Conservation (phyloP, 2,797 vertebrate species). For the Sparus aurata region DNA sequence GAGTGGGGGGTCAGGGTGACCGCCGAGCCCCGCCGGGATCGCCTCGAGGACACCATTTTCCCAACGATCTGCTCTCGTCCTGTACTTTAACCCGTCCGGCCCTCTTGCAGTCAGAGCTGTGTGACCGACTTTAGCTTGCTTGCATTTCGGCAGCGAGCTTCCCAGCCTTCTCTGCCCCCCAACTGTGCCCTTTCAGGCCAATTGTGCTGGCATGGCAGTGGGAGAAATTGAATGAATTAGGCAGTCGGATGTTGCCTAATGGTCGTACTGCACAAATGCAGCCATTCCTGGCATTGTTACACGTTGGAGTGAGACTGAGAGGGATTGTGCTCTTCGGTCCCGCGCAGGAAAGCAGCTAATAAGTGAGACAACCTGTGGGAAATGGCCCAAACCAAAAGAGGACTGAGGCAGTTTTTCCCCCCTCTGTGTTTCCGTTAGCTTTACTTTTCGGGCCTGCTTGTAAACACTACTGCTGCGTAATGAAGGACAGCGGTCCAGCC, state of each 20-base stretch:
- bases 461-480: slow-evolving; percentile 30
- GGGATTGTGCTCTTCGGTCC: slow-evolving; percentile 72
- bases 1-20: slow-evolving; percentile 57
- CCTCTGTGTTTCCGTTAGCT: slow-evolving; percentile 33
- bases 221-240: slow-evolving; percentile 75
- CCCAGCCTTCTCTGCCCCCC: slow-evolving; percentile 51
- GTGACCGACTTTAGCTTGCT: slow-evolving; percentile 52
- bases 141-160: slow-evolving; percentile 46
- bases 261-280: slow-evolving; percentile 67
- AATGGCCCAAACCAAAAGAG: slow-evolving; percentile 57
- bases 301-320: slow-evolving; percentile 72
- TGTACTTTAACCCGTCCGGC: slow-evolving; percentile 40
- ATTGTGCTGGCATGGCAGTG: slow-evolving; percentile 72
- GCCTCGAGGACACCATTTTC: slow-evolving; percentile 62
- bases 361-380: slow-evolving; percentile 78
- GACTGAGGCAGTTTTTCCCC: slow-evolving; percentile 42
- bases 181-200: slow-evolving; percentile 67
- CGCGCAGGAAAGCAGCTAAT: slow-evolving; percentile 68
- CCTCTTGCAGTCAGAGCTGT: slow-evolving; percentile 32
- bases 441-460: slow-evolving; percentile 22
- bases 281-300: slow-evolving; percentile 77
- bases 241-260: slow-evolving; percentile 77
- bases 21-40: slow-evolving; percentile 46
- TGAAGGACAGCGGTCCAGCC: slow-evolving; percentile 26
- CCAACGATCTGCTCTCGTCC: slow-evolving; percentile 45